Evolutionary conservation across 2,113 vertebrate genomes (phyloP).

Genomic region (Nesoenas mayeri): DNA sequence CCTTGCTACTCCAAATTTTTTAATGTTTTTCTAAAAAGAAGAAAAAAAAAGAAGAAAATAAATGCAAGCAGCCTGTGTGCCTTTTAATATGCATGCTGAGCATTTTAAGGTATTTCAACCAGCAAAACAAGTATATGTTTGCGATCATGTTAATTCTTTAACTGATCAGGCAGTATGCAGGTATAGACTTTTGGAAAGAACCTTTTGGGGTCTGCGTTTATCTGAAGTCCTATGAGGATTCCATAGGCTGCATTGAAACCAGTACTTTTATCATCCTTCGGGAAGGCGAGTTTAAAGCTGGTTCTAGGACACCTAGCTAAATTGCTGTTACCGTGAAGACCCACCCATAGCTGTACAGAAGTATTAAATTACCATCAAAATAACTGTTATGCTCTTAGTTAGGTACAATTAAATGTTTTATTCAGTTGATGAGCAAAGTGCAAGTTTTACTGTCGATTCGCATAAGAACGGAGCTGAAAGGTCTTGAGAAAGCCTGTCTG

Average conservation of each 20-base stretch:
- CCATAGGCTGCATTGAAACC: not conserved
- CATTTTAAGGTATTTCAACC: not conserved
- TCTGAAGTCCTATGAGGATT: not conserved
- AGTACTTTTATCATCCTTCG: not conserved
- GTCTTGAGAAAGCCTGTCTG: not conserved
- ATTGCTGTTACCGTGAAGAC: not conserved
- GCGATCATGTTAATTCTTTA: not conserved
- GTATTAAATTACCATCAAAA: conserved; percentile 13
- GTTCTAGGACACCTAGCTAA: not conserved
- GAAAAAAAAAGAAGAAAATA: not conserved
- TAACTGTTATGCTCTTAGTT: not conserved
- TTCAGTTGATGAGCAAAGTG: not conserved
- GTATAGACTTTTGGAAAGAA: conserved; percentile 25
- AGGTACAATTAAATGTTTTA: conserved; percentile 17
- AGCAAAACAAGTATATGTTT: not conserved
- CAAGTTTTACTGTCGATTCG: not conserved
- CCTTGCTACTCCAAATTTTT: conserved; percentile 76
- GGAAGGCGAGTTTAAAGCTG: not conserved
- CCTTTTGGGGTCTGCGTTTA: not conserved
- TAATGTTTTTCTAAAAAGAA: conserved; percentile 48
- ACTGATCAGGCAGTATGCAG: not conserved
- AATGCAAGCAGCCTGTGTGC: not conserved
- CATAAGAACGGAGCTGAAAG: not conserved
- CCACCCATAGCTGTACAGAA: not conserved
- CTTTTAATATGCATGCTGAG: not conserved